Evolutionary conservation across 2,888 invertebrate species (phyloP), one percentile per base, ranked within the genome.

Genomic region (Apocheima hispidaria): DNA sequence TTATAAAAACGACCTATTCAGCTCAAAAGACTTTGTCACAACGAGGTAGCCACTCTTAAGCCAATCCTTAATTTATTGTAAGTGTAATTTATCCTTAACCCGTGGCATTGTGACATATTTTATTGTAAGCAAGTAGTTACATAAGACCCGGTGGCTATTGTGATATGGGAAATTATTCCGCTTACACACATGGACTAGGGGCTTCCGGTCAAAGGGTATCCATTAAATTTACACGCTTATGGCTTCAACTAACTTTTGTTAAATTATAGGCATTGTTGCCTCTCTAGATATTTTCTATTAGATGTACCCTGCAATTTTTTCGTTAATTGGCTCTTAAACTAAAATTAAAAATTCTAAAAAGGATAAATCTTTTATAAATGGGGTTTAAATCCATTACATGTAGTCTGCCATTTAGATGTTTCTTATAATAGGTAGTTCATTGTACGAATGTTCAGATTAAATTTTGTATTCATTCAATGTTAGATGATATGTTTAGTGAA

Each of bases 321-420:
- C n/a, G n/a, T n/a, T n/a, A n/a, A n/a, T n/a, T n/a, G n/a, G n/a
- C n/a, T n/a, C n/a, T n/a, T n/a, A n/a, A n/a, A n/a, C n/a, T n/a
- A n/a, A n/a, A n/a, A n/a, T n/a, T n/a, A n/a, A n/a, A n/a, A n/a
- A n/a, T n/a, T n/a, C n/a, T n/a, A 92, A 93, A 94, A 94, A 93
- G 90, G 87, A 85, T 78, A 84, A 10, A 79, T 84, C 88, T 93
- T 94, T 94, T 94, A 94, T 94, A 87, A 90, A 93, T 94, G 94
- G 87, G 93, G 92, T 93, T 95, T 95, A 95, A 95, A 93, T 94
- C 93, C 94, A 94, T 93, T 91, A 87, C 86, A 88, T 88, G 81
- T 86, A 83, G 64, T 88, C 87, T 88, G 93, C 88, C 94, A 94
- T 90, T 94, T 94, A 94, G 93, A 94, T 93, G 70, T 92, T 93